phyloP scores from a whole-genome alignment of 2,113 vertebrate species.

The Stercorarius parasiticus region DNA sequence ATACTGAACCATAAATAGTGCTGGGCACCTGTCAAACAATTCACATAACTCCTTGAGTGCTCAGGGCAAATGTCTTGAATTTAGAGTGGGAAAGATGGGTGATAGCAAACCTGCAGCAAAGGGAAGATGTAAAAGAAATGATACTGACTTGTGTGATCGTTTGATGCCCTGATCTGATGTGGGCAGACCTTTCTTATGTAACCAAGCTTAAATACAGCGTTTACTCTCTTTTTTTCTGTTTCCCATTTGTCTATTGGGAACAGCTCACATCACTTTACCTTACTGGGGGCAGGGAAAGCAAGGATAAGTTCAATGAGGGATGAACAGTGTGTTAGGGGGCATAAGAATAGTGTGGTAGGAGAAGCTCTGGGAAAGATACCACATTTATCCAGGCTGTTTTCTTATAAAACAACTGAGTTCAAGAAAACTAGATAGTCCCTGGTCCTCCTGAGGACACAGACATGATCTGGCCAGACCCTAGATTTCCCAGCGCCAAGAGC shows the following conservation, averaged over 20 bases:
- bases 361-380: not conserved
- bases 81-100: not conserved
- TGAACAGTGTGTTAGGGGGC: not conserved
- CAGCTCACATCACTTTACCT: not conserved
- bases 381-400: not conserved
- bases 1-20: constrained; percentile 32
- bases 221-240: not conserved
- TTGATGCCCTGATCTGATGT: not conserved
- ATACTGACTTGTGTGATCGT: not conserved
- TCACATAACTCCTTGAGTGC: not conserved
- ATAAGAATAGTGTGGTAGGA: not conserved
- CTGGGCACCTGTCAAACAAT: not conserved
- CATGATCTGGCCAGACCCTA: not conserved
- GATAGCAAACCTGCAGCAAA: not conserved
- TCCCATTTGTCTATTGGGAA: not conserved
- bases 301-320: not conserved
- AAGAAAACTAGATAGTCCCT: not conserved
- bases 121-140: not conserved
- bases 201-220: not conserved
- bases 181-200: not conserved
- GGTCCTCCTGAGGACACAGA: not conserved
- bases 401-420: not conserved
- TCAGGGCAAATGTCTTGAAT: not conserved
- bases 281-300: not conserved
- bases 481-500: not conserved